Base-by-base conservation (phyloP, 1,140 invertebrate genomes). In the Sycophaga agraensis region DNA sequence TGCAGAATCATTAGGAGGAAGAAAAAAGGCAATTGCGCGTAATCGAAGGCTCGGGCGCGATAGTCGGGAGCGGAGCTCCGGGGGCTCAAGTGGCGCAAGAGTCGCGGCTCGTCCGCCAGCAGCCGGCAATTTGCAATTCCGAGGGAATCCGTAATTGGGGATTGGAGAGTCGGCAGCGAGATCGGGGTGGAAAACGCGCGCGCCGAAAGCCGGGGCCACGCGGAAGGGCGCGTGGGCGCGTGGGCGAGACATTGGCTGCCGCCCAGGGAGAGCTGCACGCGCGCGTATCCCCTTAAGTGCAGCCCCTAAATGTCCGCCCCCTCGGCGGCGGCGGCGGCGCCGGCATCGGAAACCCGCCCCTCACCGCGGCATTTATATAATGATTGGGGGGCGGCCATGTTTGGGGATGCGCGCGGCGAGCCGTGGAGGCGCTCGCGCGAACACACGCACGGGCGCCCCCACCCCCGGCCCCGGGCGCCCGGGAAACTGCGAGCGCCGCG, bases 321-420 rank as follows among this genome's bases (percentile, higher is more conserved):
- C 56, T 54, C 17, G 2, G 5, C 22, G 7, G 4, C 21, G 14
- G 24, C 16, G 14, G 14, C 34, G 16, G 51, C 9, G 4, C n/a
- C n/a, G n/a, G n/a, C n/a, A n/a, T n/a, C n/a, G n/a, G n/a, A n/a
- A n/a, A n/a, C 39, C 22, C 28, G 11, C 28, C 21, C 26, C n/a
- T n/a, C n/a, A 28, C 12, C 40, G 16, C n/a, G 14, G 14, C 46
- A 53, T 60, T 48, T 39, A 31, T 56, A 35, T 56, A 56, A 56
- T 50, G 43, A 68, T 70, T 68, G 58, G 66, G n/a, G n/a, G n/a
- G 65, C 73, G 64, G 77, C 77, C 75, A 79, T 77, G 71, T 78
- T 78, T 72, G 70, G 51, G 45, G 59, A 62, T 62, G 69, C 68
- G 69, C 69, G 74, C 65, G 69, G 71, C 71, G 73, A n/a, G n/a